Conservation (phyloP, 2,113 vertebrate species). For the Ctenodactylus gundi region DNA sequence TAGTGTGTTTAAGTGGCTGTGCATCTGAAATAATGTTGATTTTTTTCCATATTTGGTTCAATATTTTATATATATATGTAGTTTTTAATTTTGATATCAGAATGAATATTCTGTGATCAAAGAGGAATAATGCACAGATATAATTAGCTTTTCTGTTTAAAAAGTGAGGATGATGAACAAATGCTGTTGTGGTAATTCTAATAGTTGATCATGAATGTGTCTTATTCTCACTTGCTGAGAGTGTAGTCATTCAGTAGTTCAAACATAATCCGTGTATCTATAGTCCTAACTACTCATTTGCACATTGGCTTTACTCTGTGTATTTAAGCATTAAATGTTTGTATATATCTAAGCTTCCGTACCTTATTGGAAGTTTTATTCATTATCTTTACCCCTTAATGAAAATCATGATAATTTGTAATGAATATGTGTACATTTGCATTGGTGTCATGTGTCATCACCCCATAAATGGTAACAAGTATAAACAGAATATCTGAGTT, state of each 20-base stretch:
- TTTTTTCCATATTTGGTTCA: constrained; percentile 10
- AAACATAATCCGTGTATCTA: constrained; percentile 63
- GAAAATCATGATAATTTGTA: not conserved
- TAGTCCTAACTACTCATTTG: constrained; percentile 61
- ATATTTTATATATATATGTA: not conserved
- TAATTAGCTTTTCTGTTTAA: constrained; percentile 26
- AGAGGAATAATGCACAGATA: not conserved
- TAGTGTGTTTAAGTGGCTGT: not conserved
- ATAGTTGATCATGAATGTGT: constrained; percentile 23
- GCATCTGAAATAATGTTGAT: not conserved
- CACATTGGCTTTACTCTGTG: constrained; percentile 52
- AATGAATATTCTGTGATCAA: not conserved
- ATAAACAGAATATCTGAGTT: not conserved
- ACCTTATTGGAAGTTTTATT: constrained; percentile 53
- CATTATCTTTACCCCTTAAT: constrained; percentile 13
- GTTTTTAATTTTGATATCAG: not conserved
- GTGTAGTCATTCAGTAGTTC: constrained; percentile 53
- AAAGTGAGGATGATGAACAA: not conserved
- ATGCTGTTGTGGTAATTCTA: constrained; percentile 40
- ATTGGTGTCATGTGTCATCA: not conserved
- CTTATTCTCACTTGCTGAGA: constrained; percentile 25
- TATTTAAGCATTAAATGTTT: constrained; percentile 67
- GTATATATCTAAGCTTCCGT: constrained; percentile 49
- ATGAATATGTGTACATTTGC: not conserved
- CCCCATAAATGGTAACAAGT: not conserved